Base-by-base conservation (phyloP, 2,888 invertebrate genomes). In the Mamestra brassicae region DNA sequence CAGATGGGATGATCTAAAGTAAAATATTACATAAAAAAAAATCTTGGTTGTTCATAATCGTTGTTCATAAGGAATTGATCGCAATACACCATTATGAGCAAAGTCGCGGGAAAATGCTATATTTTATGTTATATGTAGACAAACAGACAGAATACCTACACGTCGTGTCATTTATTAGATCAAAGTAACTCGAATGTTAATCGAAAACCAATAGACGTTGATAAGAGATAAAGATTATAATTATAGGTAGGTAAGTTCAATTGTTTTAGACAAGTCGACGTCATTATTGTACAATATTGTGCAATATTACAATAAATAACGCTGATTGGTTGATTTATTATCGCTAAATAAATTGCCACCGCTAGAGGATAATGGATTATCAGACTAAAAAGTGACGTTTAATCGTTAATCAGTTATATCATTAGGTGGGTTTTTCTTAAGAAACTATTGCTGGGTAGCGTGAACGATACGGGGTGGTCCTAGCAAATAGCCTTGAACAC, bases 271-370 rank as follows among this genome's bases (percentile, higher is more conserved):
- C 15, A 62, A 26, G 2, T 42, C 11, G 17, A 47, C 54, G 61
- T 76, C 54, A 71, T 26, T 55, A 7, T 78, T 76, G 52, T 34
- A 61, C 34, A 78, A 70, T 50, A 70, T 76, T 78, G 79, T 76
- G 76, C 76, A 76, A 76, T 78, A 62, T 11, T 55, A 26, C 8
- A 52, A 17, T 7, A 42, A 42, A 11, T 38, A 42, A 1, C 13
- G 34, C 6, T 78, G 42, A 78, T 62, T 70, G 79, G 71, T 55
- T 4, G 15, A 34, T 10, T 13, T 0, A 6, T 34, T 62, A 71
- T 78, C 79, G 8, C 17, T 34, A 4, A 61, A 52, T 45, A 15
- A 17, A 77, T 47, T 45, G 26, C 13, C 4, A 5, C 2, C 34
- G 17, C 4, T 54, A 45, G 6, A 4, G 11, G 60, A 54, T 61